Conservation (phyloP, 1,140 invertebrate species). For the Coenobita brevimanus region DNA sequence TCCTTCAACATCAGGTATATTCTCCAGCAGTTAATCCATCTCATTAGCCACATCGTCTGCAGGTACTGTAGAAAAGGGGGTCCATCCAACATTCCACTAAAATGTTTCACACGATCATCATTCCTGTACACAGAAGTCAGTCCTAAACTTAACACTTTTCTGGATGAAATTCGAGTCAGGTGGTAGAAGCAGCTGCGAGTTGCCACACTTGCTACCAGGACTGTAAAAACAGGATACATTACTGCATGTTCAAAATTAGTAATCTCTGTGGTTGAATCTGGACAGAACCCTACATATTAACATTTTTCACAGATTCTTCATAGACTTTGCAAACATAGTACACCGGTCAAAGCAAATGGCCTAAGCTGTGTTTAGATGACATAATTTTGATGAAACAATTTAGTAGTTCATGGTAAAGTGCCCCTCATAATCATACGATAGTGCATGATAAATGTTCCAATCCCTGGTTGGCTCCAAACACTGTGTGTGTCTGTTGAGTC, state of each 20-base stretch:
- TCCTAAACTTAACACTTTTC: constrained; percentile 18
- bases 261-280: constrained; percentile 37
- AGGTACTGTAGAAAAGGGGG: constrained; percentile 28
- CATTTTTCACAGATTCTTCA: constrained; percentile 29
- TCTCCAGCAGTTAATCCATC: constrained; percentile 1
- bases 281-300: constrained; percentile 18
- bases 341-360: constrained; percentile 29
- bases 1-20: constrained; percentile 23
- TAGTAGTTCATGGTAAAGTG: constrained; percentile 41
- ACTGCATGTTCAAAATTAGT: constrained; percentile 52
- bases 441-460: not conserved
- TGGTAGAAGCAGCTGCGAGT: not conserved
- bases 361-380: constrained; percentile 48
- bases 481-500: not conserved
- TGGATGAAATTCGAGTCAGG: constrained; percentile 4
- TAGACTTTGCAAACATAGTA: constrained; percentile 40
- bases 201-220: not conserved
- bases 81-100: constrained; percentile 26
- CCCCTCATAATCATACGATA: constrained; percentile 8
- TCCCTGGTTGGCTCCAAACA: constrained; percentile 28
- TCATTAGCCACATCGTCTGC: constrained; percentile 4
- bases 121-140: not conserved
- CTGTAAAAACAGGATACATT: constrained; percentile 42
- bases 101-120: constrained; percentile 14
- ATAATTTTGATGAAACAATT: constrained; percentile 65